A percentile compares a stretch with the other conserved stretches of the same genome.
phyloP scores from a whole-genome alignment of 2,888 invertebrate species.

The Nycteola revayana region DNA sequence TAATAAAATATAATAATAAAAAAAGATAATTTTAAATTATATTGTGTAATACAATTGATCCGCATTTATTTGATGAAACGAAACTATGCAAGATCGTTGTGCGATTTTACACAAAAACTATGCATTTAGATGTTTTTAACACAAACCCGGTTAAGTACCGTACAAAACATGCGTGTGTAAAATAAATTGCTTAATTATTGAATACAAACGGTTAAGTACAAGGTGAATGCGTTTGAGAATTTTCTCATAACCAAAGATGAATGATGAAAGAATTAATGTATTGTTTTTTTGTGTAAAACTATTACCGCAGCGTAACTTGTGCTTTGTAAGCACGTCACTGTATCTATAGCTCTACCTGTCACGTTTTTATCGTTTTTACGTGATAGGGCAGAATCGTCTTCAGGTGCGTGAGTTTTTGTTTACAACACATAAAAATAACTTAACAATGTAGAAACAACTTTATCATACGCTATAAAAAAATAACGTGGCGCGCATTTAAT shows the following conservation, averaged over 20 bases:
- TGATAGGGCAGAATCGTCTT: conserved; percentile 27
- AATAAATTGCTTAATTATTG: neutral
- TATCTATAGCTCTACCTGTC: conserved; percentile 13
- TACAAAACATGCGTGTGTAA: neutral
- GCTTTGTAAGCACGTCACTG: conserved; percentile 27
- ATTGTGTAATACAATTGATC: too few species aligned
- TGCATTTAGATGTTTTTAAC: too few species aligned
- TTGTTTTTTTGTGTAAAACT: conserved; percentile 11
- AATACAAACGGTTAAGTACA: neutral
- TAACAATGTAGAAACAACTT: too few species aligned
- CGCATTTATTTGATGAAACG: too few species aligned
- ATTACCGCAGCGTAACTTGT: conserved; percentile 19
- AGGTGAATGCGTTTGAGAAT: neutral
- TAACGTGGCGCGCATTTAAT: too few species aligned
- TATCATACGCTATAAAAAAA: too few species aligned
- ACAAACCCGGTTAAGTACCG: neutral
- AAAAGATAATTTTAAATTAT: too few species aligned
- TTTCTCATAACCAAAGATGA: neutral
- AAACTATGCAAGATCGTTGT: too few species aligned
- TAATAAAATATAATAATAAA: too few species aligned
- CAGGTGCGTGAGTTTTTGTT: conserved; percentile 2
- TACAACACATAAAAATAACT: too few species aligned
- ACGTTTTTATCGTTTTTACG: conserved; percentile 36
- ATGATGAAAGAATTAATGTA: neutral
- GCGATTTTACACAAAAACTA: too few species aligned